Base-by-base conservation (phyloP, 2,888 invertebrate genomes). In the Erebia ligea region DNA sequence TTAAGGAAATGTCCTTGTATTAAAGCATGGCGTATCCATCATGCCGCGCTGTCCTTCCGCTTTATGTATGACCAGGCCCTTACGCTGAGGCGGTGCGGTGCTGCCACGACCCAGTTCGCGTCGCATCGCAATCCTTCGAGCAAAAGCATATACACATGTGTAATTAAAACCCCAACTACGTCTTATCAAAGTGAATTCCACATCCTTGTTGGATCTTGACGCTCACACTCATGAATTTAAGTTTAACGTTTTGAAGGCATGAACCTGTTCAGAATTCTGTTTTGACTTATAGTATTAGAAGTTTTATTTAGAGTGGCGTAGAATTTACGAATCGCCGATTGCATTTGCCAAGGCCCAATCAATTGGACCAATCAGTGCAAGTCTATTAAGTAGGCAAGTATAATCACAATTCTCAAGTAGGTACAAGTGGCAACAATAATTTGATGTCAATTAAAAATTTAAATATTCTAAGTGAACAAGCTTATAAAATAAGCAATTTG, bases 21-120 rank as follows among this genome's bases (percentile, higher is more conserved):
- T 1, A 10, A 0, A 19, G 10, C 17, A 54, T 17, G n/a, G n/a
- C n/a, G 17, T 17, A 2, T n/a, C 8, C 15, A 9, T 17, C 17
- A 17, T 19, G 17, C 2, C 17, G 10, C 17, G 54, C 10, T 19
- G 54, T 2, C 54, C 9, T 17, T 10, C 9, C 54, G 54, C 54
- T 17, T 11, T 19, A 0, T 54, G 19, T 54, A 3, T 19, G 17
- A 9, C 19, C 19, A 19, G 3, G 17, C 19, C 54, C 25, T 56
- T 19, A 19, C 52, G 52, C 52, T 50, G 21, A 15, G 63, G 1
- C n/a, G 6, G 50, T 15, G 10, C 86, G 86, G 81, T 79, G 79
- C 73, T 81, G 82, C 81, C 78, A 75, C 87, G 88, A 87, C 89
- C 90, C 82, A 89, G 81, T 89, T 90, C 79, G 81, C 77, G 63